These are phyloP conservation scores for Girardinus metallicus DNA, from an alignment of 2,797 vertebrate genomes.

Conservation along the genomic window DNA sequence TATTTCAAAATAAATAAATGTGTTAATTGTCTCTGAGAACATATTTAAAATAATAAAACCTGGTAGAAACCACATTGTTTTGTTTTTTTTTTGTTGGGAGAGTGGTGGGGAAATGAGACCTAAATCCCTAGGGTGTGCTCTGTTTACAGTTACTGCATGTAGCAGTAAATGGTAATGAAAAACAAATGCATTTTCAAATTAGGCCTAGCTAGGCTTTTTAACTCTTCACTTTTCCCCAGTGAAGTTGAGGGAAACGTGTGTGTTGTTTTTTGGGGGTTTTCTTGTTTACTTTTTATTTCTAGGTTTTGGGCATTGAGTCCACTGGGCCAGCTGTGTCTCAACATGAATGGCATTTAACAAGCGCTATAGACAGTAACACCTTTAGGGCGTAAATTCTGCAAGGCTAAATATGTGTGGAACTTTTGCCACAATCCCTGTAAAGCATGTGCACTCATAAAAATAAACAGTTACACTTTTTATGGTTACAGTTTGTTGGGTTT, in stretches of 20 bases:
- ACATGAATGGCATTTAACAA: conserved; percentile 33
- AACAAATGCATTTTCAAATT: neutral
- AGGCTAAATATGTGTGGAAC: conserved; percentile 39
- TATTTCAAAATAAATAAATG: neutral
- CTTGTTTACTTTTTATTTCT: conserved; percentile 31
- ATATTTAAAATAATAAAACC: neutral
- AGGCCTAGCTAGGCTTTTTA: conserved; percentile 5
- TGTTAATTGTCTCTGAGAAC: neutral
- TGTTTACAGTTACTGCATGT: neutral
- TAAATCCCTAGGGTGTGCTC: neutral
- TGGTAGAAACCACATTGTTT: neutral
- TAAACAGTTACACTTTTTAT: conserved; percentile 29
- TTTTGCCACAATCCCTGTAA: conserved; percentile 35
- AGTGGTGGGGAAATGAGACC: neutral
- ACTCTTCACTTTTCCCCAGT: conserved; percentile 12
- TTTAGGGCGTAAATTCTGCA: conserved; percentile 9
- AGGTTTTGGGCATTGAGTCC: conserved; percentile 28
- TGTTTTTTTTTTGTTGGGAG: no score
- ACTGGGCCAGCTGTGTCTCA: conserved; percentile 25
- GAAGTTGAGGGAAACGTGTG: neutral
- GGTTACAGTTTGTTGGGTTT: conserved; percentile 28
- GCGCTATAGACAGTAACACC: conserved; percentile 20
- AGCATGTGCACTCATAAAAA: conserved; percentile 13
- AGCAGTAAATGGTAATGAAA: neutral
- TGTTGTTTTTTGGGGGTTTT: neutral